Conservation (phyloP, 1,140 invertebrate species). For the Cecropterus lyciades region DNA sequence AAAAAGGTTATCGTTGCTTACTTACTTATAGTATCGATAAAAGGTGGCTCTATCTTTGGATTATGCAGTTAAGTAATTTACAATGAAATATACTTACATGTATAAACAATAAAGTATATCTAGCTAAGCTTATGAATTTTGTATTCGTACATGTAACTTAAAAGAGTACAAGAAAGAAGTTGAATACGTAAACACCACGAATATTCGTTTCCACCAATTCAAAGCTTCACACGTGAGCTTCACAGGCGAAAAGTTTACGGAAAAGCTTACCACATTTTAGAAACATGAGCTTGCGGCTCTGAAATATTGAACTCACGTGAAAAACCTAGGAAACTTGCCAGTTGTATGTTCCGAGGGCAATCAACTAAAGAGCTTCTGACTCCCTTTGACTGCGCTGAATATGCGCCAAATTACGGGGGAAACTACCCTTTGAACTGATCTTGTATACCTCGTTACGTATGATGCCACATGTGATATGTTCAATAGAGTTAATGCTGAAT, state of each 20-base stretch:
- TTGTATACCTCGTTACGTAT: conserved; percentile 13
- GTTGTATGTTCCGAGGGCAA: conserved; percentile 26
- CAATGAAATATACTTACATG: no score
- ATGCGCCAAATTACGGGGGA: conserved; percentile 15
- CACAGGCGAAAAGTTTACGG: neutral
- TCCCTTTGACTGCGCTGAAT: conserved; percentile 26
- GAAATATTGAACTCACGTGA: conserved; percentile 27
- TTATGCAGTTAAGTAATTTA: no score
- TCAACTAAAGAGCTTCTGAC: conserved; percentile 24
- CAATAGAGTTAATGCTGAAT: neutral
- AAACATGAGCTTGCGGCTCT: conserved; percentile 26
- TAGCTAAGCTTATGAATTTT: no score
- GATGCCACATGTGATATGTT: conserved; percentile 1
- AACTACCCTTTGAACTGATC: conserved; percentile 7
- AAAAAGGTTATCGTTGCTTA: no score
- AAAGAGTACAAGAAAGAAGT: no score
- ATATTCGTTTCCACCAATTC: no score
- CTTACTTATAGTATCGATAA: no score
- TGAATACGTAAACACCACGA: no score
- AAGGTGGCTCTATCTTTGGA: no score
- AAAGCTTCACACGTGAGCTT: no score
- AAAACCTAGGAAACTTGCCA: conserved; percentile 28
- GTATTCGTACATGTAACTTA: no score
- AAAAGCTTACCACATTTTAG: conserved; percentile 17
- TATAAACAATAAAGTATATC: no score